Percentiles rank a stretch among this genome's conserved stretches.
These are phyloP conservation scores for Dreissena rostriformis DNA, from an alignment of 1,140 invertebrate genomes.

Conservation along the genomic window DNA sequence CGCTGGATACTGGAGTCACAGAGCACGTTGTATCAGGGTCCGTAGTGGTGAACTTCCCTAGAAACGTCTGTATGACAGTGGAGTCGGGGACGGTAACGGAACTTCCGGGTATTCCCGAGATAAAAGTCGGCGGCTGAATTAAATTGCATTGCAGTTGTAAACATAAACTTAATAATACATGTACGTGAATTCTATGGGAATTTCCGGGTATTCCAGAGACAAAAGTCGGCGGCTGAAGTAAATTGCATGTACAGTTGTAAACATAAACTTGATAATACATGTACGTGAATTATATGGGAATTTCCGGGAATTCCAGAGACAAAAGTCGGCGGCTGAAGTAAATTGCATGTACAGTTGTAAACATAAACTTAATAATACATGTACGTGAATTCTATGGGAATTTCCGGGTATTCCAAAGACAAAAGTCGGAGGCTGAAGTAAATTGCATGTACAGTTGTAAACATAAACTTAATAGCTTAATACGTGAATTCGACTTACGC, in stretches of 20 bases:
- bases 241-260: no score
- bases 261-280: no score
- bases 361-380: no score
- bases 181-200: no score
- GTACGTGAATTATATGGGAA: no score
- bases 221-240: constrained; percentile 29
- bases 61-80: neutral
- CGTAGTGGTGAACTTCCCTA: neutral
- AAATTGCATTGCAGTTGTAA: no score
- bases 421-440: constrained; percentile 29
- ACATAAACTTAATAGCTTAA: no score
- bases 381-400: no score
- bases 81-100: neutral
- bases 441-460: no score
- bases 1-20: neutral
- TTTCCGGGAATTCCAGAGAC: neutral
- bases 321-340: constrained; percentile 29
- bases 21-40: constrained; percentile 1
- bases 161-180: no score
- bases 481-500: no score
- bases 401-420: neutral
- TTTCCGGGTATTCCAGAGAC: neutral
- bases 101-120: neutral
- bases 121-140: constrained; percentile 24
- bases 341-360: no score